These are phyloP conservation scores for Osmoderma eremita DNA, from an alignment of 2,888 invertebrate genomes.

Conservation along the genomic window DNA sequence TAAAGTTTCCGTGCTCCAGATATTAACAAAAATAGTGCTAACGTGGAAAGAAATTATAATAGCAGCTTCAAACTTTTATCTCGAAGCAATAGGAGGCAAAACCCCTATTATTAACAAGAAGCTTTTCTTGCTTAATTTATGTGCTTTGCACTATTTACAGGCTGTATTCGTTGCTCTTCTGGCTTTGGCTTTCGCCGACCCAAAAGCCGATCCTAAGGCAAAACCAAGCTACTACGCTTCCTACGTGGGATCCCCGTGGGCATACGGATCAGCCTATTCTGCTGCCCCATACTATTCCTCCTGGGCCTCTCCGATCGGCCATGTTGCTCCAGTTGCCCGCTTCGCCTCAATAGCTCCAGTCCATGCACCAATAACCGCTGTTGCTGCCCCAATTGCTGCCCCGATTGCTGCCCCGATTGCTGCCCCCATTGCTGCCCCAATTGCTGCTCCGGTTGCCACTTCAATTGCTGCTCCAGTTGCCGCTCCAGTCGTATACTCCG, in stretches of 20 bases:
- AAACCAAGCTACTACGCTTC: conserved; percentile 19
- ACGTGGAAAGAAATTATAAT: no score
- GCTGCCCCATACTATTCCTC: conserved; percentile 18
- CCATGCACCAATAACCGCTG: not conserved
- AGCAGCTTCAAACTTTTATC: not conserved
- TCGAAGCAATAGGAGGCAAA: not conserved
- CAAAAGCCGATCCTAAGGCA: conserved; percentile 38
- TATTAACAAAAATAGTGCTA: no score
- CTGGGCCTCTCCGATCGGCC: not conserved
- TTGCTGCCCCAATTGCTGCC: conserved; percentile 9
- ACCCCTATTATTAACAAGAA: not conserved
- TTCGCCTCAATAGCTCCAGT: not conserved
- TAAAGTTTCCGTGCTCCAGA: no score
- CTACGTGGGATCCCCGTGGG: conserved; percentile 10
- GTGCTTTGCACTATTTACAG: conserved; percentile 25
- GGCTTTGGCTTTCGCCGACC: conserved; percentile 41
- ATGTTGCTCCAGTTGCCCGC: not conserved
- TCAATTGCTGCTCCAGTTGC: not conserved
- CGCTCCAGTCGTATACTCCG: conserved; percentile 19
- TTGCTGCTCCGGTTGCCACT: conserved; percentile 50
- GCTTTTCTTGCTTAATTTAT: not conserved
- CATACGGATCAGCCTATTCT: conserved; percentile 18
- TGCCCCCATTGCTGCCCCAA: conserved; percentile 29
- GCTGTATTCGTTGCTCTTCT: conserved; percentile 37
- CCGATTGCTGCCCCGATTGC: conserved; percentile 26